phyloP scores from a whole-genome alignment of 2,113 vertebrate genomes.

The Chrysemys picta region DNA sequence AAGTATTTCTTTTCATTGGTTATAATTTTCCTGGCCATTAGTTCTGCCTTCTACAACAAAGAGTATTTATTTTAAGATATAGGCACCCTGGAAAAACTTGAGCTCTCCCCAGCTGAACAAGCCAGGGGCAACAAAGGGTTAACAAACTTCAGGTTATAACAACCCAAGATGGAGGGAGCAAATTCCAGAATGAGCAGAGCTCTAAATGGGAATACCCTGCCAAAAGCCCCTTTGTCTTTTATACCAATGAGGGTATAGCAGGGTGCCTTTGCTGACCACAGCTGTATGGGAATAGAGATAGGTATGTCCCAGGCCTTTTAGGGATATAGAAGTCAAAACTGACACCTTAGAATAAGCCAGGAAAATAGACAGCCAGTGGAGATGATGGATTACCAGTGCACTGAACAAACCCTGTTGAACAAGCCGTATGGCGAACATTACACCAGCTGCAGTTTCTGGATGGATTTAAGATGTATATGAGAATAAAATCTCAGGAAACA shows the following conservation, averaged over 20 bases:
- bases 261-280: background rate
- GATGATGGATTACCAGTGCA: background rate
- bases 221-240: background rate
- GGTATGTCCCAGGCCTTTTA: background rate
- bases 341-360: conserved; percentile 49
- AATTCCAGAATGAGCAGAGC: background rate
- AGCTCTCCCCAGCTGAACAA: background rate
- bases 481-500: background rate
- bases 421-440: background rate
- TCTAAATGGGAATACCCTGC: background rate
- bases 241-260: background rate
- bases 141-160: conserved; percentile 17
- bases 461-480: background rate
- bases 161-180: background rate
- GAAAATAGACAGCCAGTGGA: conserved; percentile 15
- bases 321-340: conserved; percentile 59
- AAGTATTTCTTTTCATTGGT: conserved; percentile 45
- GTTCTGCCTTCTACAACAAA: conserved; percentile 35
- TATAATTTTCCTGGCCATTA: conserved; percentile 65
- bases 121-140: background rate
- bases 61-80: conserved; percentile 17
- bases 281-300: background rate
- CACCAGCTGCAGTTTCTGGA: rapidly evolving
- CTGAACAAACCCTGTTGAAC: background rate
- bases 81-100: conserved; percentile 35